Evolutionary conservation across 2,797 vertebrate genomes (phyloP), one percentile per base, ranked within the genome.

Genomic region (Sebastes dallii): DNA sequence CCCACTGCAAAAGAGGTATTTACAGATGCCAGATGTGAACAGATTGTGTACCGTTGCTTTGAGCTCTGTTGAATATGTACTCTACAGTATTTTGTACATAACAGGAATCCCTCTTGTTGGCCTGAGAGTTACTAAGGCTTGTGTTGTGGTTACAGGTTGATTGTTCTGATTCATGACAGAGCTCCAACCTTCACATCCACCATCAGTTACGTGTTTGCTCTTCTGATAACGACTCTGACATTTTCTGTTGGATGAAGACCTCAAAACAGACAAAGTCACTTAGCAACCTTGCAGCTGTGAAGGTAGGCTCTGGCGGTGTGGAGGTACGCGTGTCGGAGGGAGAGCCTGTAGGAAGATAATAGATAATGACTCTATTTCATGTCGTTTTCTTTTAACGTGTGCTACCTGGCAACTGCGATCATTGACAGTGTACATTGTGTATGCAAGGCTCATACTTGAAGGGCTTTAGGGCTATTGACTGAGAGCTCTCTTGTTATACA

Each of bases 141-240:
- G 80, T 93, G 94, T 95, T 95, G 94, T 96, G 78, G 94, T 88
- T 92, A 95, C 94, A 14, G 52, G 66, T 50, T 59, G 20, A 84
- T 39, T 72, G 58, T 55, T 76, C 18, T 46, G 11, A 52, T 29
- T 58, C 12, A 77, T 59, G 67, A 72, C 74, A 11, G 64, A 72
- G 56, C 65, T 72, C n/a, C 32, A 59, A 12, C 62, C 22, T 84
- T 68, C 32, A 30, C 77, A 27, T 60, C 32, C 27, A 76, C 54
- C 50, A 24, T 70, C 62, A 55, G 65, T 69, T 29, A 30, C 22
- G 11, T 42, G 52, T 50, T 65, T 4, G 20, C 27, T 77, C 22
- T 22, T 46, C 50, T 75, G 32, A 61, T 27, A 36, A 80, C 42
- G 52, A 77, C 58, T 54, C 12, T 46, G 54, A 61, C 10, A 65